Percentiles rank a stretch among this genome's conserved stretches.
phyloP scores from a whole-genome alignment of 2,113 vertebrate genomes.

The Reinhardtius hippoglossoides region DNA sequence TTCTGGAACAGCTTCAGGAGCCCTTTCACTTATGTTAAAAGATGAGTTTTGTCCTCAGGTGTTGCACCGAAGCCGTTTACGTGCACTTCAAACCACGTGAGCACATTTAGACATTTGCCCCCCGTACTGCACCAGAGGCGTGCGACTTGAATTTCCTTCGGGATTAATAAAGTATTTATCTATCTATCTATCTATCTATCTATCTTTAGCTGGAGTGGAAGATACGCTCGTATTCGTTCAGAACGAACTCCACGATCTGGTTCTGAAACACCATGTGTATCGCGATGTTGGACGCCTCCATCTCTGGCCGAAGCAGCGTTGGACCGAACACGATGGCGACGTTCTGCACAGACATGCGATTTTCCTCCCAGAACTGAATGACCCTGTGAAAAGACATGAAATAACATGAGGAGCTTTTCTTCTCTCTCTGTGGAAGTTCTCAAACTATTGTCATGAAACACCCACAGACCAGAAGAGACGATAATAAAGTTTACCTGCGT shows the following conservation, averaged over 20 bases:
- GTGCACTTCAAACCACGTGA: constrained; percentile 25
- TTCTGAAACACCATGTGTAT: constrained; percentile 98
- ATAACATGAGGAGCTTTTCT: not conserved
- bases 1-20: constrained; percentile 20
- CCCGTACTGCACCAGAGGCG: constrained; percentile 10
- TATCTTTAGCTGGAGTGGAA: constrained; percentile 83
- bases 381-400: constrained; percentile 78
- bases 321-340: constrained; percentile 95
- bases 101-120: not conserved
- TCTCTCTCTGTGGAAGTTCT: not conserved
- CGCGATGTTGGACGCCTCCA: constrained; percentile 88
- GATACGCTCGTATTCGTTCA: constrained; percentile 88
- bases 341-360: constrained; percentile 95
- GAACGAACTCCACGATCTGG: constrained; percentile 94
- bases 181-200: too few relatives aligned
- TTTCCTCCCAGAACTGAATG: constrained; percentile 86
- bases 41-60: constrained; percentile 7
- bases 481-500: constrained; percentile 82
- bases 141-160: too few relatives aligned
- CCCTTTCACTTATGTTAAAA: constrained; percentile 41
- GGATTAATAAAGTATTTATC: too few relatives aligned
- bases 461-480: not conserved
- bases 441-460: not conserved
- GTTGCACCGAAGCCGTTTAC: constrained; percentile 26
- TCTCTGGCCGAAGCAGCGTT: constrained; percentile 89